phyloP scores from a whole-genome alignment of 2,888 invertebrate genomes.

The Cosmorhoe ocellata region DNA sequence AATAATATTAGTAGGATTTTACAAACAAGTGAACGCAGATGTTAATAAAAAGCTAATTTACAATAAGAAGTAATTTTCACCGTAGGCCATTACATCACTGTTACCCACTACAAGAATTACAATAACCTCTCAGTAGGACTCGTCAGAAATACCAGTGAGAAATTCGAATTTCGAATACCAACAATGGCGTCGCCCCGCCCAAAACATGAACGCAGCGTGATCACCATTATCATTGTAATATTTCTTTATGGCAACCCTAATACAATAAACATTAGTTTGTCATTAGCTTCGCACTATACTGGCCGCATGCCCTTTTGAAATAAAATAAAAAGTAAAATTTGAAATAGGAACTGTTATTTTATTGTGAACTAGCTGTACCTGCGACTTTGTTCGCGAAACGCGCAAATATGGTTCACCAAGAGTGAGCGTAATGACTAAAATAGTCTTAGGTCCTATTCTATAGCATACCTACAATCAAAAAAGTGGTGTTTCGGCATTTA shows the following conservation, averaged over 20 bases:
- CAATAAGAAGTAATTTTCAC: constrained; percentile 20
- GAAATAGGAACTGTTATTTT: background rate
- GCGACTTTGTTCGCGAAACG: too few species aligned
- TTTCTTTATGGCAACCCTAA: constrained; percentile 74
- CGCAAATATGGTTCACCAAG: too few species aligned
- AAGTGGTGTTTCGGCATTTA: too few species aligned
- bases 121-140: constrained; percentile 32
- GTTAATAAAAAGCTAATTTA: constrained; percentile 23
- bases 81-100: constrained; percentile 21
- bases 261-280: constrained; percentile 79
- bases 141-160: constrained; percentile 58
- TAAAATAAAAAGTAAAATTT: constrained; percentile 33
- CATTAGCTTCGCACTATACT: constrained; percentile 75
- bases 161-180: constrained; percentile 65
- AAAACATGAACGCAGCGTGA: constrained; percentile 78
- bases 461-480: too few species aligned
- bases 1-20: too few species aligned
- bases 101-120: constrained; percentile 17
- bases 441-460: too few species aligned
- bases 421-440: too few species aligned
- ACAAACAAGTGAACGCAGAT: background rate
- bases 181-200: constrained; percentile 77
- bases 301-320: constrained; percentile 52
- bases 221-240: constrained; percentile 74
- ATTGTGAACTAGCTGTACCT: too few species aligned